Base-by-base conservation (phyloP, 53 echinoderm and acorn worm genomes). In the Apostichopus leukothele region DNA sequence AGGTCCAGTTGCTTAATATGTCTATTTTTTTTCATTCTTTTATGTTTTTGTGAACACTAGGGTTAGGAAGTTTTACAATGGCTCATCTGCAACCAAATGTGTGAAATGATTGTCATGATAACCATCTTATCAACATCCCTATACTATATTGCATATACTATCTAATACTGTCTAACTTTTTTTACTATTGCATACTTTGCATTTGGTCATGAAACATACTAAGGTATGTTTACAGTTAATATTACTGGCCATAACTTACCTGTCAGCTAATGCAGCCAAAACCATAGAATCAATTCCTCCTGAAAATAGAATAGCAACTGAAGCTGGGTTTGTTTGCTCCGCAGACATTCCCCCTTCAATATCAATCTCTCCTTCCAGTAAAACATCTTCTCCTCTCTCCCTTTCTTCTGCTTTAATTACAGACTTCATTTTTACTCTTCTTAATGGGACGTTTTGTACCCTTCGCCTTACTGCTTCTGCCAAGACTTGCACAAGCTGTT, bases 241-340 rank as follows among this genome's bases (percentile, higher is more conserved):
- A n/a, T 26, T 53, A 8, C 21, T 16, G 39, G 57, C 55, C 11
- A 14, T 73, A 22, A 74, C 50, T 14, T 39, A 76, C 97, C 97
- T 95, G 75, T 97, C 94, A 18, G 94, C 93, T 54, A 95, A 85
- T 10, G 94, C 95, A 52, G 97, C 97, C 53, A 97, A 84, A 10
- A 97, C 91, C 78, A 95, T 97, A 39, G 97, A 97, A 75, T 97
- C 97, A 53, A 97, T 86, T 23, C 97, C 97, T 26, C 97, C 97
- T 85, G 95, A 95, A 90, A 97, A 97, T 76, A 97, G 90, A 68
- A 97, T 89, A 60, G 95, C 97, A 20, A 97, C 94, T 16, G 88
- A 87, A 50, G 88, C 75, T 9, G 67, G 85, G 52, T 16, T 76
- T 5, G 26, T 6, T 50, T 76, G 76, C 16, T 68, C 68, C 1